Base-by-base conservation (phyloP, 2,888 invertebrate genomes). In the Drosophila buzzatii region DNA sequence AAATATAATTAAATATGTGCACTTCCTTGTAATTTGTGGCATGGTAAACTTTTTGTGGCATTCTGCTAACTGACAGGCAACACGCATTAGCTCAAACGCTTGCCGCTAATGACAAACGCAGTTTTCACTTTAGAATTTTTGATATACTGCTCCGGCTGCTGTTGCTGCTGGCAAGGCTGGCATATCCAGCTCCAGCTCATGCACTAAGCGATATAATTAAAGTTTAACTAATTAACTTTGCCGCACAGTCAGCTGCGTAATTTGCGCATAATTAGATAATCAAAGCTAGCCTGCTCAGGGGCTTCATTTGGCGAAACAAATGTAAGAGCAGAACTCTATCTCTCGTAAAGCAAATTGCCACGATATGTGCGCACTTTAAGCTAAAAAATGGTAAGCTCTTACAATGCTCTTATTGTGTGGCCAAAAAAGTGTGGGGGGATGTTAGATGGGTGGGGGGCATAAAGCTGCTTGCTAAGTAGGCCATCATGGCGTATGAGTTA, bases 231-330 rank as follows among this genome's bases (percentile, higher is more conserved):
- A 82, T 82, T 81, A 76, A 67, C 55, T 27, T 31, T 39, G 41
- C 67, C 70, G 75, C 70, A 68, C 79, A 76, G 71, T 84, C 71
- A 69, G 79, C 62, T 73, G 79, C 52, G 73, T 84, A 82, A 82
- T 82, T 84, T 76, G 79, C 61, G 78, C 70, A 63, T 76, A 82
- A 84, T 82, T 83, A 72, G 57, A 67, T 77, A 67, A 64, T 44
- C 67, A 49, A 61, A 55, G 37, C 69, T 42, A 39, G 52, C 56
- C 58, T 10, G 31, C 49, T 31, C 31, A 27, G 47, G 61, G 51
- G 60, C 59, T 60, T 65, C 65, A 74, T 79, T 65, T 70, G 47
- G 10, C 27, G 16, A 47, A 16, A 2, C 8, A 5, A 37, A 37
- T 12, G 37, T 5, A 23, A 23, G 45, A 23, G 45, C 8, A 23